phyloP scores from a whole-genome alignment of 2,888 invertebrate species.

The Ectemnius continuus region DNA sequence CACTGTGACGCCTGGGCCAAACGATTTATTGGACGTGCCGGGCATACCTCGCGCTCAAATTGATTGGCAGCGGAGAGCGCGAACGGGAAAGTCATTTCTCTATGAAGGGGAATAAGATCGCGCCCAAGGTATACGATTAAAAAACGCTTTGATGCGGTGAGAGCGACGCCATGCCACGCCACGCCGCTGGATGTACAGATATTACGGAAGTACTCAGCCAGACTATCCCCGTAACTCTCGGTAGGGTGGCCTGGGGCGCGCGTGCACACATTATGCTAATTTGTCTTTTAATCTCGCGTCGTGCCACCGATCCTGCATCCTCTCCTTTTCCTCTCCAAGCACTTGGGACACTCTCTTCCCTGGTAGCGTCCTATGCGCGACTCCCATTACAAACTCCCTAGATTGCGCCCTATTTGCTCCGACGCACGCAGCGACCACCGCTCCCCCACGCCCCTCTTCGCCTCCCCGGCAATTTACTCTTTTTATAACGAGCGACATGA shows the following conservation, averaged over 20 bases:
- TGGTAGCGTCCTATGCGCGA: conserved; percentile 12
- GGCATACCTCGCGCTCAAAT: too few species aligned
- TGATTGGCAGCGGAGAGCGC: too few species aligned
- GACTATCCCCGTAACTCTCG: conserved; percentile 42
- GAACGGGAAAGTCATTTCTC: too few species aligned
- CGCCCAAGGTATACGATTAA: too few species aligned
- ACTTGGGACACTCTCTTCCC: conserved; percentile 21
- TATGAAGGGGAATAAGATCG: too few species aligned
- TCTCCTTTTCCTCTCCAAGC: conserved; percentile 31
- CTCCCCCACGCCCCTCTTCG: too few species aligned
- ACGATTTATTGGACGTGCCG: too few species aligned
- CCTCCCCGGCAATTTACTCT: conserved; percentile 32
- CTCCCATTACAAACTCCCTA: conserved; percentile 49
- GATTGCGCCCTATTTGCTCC: conserved; percentile 57
- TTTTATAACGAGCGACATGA: conserved; percentile 25
- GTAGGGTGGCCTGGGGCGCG: conserved; percentile 44
- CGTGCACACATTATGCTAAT: conserved; percentile 74
- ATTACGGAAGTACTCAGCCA: conserved; percentile 42
- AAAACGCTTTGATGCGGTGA: too few species aligned
- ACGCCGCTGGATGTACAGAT: conserved; percentile 27
- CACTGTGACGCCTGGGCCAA: too few species aligned
- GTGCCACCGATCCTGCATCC: conserved; percentile 60
- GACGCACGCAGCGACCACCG: conserved; percentile 19
- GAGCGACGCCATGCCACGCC: too few species aligned
- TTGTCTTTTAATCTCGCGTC: conserved; percentile 75